A percentile compares a stretch with the other conserved stretches of the same genome.
These are phyloP conservation scores for Melinaea menophilus DNA, from an alignment of 2,888 invertebrate genomes.

Conservation along the genomic window DNA sequence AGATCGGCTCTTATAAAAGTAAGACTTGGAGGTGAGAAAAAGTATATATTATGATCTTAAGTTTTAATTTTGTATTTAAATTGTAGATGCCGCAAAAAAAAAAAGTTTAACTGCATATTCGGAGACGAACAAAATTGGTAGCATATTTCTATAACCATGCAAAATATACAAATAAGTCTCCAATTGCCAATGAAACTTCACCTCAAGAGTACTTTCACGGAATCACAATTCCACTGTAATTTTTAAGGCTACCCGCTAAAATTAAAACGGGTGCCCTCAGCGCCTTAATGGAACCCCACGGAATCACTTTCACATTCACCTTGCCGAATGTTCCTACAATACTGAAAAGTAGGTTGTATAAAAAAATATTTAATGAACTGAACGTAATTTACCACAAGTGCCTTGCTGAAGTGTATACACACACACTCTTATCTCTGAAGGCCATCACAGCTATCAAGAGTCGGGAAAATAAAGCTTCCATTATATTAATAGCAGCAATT, in stretches of 20 bases:
- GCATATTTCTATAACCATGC: background rate
- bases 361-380: background rate
- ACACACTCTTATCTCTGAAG: background rate
- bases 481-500: background rate
- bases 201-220: background rate
- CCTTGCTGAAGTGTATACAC: background rate
- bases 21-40: too few relatives aligned
- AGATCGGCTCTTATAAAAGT: too few relatives aligned
- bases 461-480: background rate
- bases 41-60: too few relatives aligned
- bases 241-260: background rate
- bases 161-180: conserved; percentile 1
- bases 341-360: background rate
- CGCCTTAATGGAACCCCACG: too few relatives aligned
- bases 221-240: conserved; percentile 1
- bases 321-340: too few relatives aligned
- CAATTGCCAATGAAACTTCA: background rate
- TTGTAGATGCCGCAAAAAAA: too few relatives aligned
- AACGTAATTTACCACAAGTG: background rate
- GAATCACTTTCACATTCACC: too few relatives aligned
- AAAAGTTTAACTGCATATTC: too few relatives aligned
- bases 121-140: too few relatives aligned
- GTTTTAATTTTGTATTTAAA: too few relatives aligned
- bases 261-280: too few relatives aligned
- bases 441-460: background rate